Evolutionary conservation across 2,797 vertebrate genomes (phyloP).

Genomic region (Netta rufina): DNA sequence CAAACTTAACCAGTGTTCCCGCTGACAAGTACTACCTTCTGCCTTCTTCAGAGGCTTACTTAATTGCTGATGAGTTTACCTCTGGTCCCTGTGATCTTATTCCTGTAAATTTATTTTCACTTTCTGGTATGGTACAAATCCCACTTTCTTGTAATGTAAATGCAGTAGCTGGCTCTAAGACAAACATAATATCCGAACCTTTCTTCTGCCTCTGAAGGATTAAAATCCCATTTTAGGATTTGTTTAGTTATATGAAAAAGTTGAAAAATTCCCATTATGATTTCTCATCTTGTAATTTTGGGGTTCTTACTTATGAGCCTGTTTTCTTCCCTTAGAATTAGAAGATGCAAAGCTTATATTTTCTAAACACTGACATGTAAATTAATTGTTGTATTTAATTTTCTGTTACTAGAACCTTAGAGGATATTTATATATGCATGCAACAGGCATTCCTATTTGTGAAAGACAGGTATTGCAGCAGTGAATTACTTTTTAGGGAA

Average conservation of each 20-base stretch:
- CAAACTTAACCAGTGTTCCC: background rate
- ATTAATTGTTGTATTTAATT: background rate
- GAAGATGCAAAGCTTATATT: background rate
- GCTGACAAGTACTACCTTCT: background rate
- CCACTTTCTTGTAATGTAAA: background rate
- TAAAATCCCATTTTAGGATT: constrained; percentile 3
- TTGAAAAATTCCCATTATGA: background rate
- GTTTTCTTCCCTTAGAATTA: background rate
- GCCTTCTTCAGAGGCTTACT: background rate
- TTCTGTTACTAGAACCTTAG: background rate
- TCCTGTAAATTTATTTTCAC: background rate
- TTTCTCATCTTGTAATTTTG: background rate
- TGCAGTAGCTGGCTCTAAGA: background rate
- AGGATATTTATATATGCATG: background rate
- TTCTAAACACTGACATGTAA: background rate
- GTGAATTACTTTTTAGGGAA: background rate
- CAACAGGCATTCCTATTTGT: background rate
- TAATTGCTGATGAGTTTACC: background rate
- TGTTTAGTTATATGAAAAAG: background rate
- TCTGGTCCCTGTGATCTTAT: background rate
- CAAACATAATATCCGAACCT: background rate
- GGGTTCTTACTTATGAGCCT: background rate
- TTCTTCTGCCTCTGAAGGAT: background rate
- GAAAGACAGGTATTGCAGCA: background rate
- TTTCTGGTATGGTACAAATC: background rate